Evolutionary conservation across 2,113 vertebrate genomes (phyloP), one percentile per base, ranked within the genome.

Genomic region (Odontophorus gujanensis): DNA sequence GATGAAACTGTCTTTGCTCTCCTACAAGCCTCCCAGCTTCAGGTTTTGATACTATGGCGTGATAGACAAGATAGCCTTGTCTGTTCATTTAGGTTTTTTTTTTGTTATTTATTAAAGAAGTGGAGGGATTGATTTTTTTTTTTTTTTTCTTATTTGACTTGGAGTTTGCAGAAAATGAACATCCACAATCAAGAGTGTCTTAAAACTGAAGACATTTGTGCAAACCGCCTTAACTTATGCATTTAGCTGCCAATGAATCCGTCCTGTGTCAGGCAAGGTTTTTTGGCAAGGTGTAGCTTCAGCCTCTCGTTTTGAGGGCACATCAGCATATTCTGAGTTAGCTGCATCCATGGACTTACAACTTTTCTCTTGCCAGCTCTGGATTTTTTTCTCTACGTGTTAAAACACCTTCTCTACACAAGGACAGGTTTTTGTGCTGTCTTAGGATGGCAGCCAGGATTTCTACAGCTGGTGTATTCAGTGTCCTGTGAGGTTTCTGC

Each of bases 1-100:
- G 34, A 22, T 28, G 5, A 50, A 22, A 32, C 5, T 51, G 9
- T 61, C 47, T 40, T 61, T 89, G 34, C 22, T 7, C 16, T 65
- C 6, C 3, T 67, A 3, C 24, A 61, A 15, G 24, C 22, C 3
- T 53, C n/a, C 10, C 16, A 73, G 0, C 1, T 43, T 65, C 9
- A 45, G 6, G 6, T 32, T 80, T 55, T 12, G n/a, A 34, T 47
- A 36, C 25, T 65, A 2, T 21, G 51, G 26, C 3, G 1, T 22
- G 2, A 4, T 45, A 73, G 53, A 47, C 1, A 4, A 53, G 51
- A 85, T 75, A 21, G 4, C 26, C 81, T 63, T 30, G 9, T 47
- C 72, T 65, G 24, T 68, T 66, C 21, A 28, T 55, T 1, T 3
- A 16, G 5, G 74, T 62, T 57, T 57, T 75, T 62, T 80, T 9